phyloP scores from a whole-genome alignment of 2,888 invertebrate species.

The Argyra leucocephala region DNA sequence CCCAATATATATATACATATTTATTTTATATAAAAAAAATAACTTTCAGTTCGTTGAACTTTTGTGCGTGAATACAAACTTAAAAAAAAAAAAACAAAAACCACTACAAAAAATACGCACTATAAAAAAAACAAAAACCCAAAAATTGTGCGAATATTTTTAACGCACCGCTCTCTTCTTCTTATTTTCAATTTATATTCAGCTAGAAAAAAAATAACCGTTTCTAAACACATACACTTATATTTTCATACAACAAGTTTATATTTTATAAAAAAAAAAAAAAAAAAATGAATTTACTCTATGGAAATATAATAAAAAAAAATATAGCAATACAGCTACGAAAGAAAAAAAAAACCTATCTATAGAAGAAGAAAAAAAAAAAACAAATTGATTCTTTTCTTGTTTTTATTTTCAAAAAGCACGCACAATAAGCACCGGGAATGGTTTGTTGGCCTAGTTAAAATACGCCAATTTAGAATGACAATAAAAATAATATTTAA shows the following conservation, averaged over 20 bases:
- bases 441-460: conserved; percentile 1
- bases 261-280: not conserved
- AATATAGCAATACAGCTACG: not conserved
- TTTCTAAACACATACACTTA: not conserved
- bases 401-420: too few relatives aligned
- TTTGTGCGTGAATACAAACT: not conserved
- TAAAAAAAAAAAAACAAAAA: not conserved
- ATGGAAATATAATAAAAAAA: too few relatives aligned
- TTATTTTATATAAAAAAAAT: not conserved
- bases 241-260: not conserved
- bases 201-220: too few relatives aligned
- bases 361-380: not conserved
- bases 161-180: not conserved
- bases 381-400: too few relatives aligned
- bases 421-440: conserved; percentile 6
- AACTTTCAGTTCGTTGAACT: not conserved
- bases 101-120: not conserved
- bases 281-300: not conserved
- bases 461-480: not conserved
- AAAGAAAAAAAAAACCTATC: too few relatives aligned
- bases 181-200: not conserved
- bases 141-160: not conserved
- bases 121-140: not conserved
- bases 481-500: too few relatives aligned
- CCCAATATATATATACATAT: not conserved